Evolutionary conservation across 2,888 invertebrate species (phyloP), one percentile per base, ranked within the genome.

Genomic region (Salpingus planirostris): DNA sequence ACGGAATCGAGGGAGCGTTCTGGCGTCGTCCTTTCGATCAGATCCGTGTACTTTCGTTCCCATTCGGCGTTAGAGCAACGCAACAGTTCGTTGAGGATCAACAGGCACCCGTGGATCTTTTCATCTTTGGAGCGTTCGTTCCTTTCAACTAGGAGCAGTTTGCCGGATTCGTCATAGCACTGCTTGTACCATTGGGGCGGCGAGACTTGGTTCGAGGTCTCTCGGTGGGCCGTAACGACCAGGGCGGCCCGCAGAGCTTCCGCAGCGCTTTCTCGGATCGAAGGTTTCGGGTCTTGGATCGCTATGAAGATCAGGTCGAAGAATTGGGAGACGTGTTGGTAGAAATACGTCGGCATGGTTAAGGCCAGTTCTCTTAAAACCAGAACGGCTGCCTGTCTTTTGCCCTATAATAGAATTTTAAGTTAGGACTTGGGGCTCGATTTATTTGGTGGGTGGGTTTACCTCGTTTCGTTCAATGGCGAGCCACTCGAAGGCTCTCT

Each of bases 261-360:
- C 0, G 89, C 91, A 1, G 95, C 93, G 3, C 87, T 88, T 62
- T 95, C 91, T 27, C 97, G 73, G 40, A 97, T 88, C 18, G 82
- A 78, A 3, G 87, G 80, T 66, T 93, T 95, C 0, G 88, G 82
- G 66, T 96, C 95, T 49, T 88, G 79, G 25, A 95, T 77, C 0
- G 92, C 91, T 57, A 84, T 82, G 52, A 95, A 86, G 42, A 96
- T 91, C 31, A 88, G 80, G 42, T 95, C 95, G 60, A 96, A 95
- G 63, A 92, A 92, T 11, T 84, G 83, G 10, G 88, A 85, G 1
- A 91, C 88, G 68, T 90, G 90, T 60, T 91, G 91, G 58, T 89
- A 97, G 64, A 98, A 98, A 61, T 95, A 93, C 5, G 96, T 96
- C 0, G 96, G 96, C 71, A 95, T 90, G 6, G 89, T 89, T 15